Evolutionary conservation across 2,113 vertebrate species (phyloP).

Genomic region (Apeltes quadracus): DNA sequence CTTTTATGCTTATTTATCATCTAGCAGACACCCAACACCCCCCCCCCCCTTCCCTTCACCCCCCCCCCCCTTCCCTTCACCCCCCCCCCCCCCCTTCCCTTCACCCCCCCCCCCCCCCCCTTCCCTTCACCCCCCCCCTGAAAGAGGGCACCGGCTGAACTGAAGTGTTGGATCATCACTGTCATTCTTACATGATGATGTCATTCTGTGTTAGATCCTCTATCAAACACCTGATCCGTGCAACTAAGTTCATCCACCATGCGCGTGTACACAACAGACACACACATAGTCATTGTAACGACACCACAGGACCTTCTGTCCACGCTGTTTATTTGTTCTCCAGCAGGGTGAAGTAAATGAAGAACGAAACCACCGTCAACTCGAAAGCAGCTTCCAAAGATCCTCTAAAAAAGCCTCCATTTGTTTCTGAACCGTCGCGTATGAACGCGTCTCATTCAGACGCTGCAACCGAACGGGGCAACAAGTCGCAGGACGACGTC

Average conservation of each 20-base stretch:
- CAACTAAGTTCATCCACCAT: constrained; percentile 55
- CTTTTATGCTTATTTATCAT: constrained; percentile 55
- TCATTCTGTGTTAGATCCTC: constrained; percentile 58
- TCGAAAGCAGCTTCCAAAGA: background rate
- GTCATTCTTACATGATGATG: constrained; percentile 57
- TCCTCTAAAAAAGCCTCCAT: too few species aligned
- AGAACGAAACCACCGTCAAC: background rate
- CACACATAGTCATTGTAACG: too few species aligned
- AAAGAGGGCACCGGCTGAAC: constrained; percentile 29
- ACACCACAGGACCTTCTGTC: too few species aligned
- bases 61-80: constrained; percentile 47
- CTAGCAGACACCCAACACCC: constrained; percentile 50
- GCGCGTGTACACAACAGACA: constrained; percentile 6
- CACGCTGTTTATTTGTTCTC: too few species aligned
- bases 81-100: constrained; percentile 51
- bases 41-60: constrained; percentile 47
- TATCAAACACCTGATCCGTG: constrained; percentile 57
- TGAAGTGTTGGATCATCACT: constrained; percentile 48
- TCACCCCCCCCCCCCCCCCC: constrained; percentile 43
- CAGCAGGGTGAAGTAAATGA: too few species aligned
- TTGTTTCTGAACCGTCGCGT: too few species aligned
- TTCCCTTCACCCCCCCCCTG: constrained; percentile 50
- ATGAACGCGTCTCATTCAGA: too few species aligned
- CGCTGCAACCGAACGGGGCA: too few species aligned
- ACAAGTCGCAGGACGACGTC: too few species aligned